Conservation (phyloP, 2,797 vertebrate species). For the Peromyscus aztecus region DNA sequence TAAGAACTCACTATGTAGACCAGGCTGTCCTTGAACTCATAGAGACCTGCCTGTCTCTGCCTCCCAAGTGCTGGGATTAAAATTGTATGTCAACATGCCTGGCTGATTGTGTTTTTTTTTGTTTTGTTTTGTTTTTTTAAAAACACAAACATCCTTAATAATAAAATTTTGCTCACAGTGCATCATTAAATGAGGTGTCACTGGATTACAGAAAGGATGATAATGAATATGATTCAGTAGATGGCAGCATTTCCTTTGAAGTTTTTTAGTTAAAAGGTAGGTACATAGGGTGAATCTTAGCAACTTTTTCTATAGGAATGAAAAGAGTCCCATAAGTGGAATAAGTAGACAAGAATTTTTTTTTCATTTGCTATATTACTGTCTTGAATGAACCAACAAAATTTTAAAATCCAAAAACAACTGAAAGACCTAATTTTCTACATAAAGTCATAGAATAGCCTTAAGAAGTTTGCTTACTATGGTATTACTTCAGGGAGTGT, state of each 20-base stretch:
- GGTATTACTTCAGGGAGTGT: not conserved
- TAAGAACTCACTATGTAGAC: not conserved
- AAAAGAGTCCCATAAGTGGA: constrained; percentile 11
- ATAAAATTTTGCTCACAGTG: constrained; percentile 34
- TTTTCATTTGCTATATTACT: constrained; percentile 41
- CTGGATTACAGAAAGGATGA: not conserved
- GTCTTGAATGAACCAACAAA: constrained; percentile 53
- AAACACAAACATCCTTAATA: constrained; percentile 47
- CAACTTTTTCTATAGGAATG: constrained; percentile 42
- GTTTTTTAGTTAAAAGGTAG: constrained; percentile 67
- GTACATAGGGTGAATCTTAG: constrained; percentile 13
- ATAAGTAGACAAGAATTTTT: constrained; percentile 49
- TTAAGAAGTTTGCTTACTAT: constrained; percentile 30
- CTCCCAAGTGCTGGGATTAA: not conserved
- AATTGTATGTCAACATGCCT: not conserved
- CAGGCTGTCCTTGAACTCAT: not conserved
- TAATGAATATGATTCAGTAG: constrained; percentile 76
- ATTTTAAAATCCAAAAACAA: constrained; percentile 46
- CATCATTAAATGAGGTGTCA: constrained; percentile 39
- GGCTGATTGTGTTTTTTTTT: not conserved
- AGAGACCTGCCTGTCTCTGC: not conserved
- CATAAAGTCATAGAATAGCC: constrained; percentile 33
- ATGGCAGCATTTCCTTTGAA: constrained; percentile 80
- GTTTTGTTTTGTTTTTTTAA: constrained; percentile 33
- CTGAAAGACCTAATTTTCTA: constrained; percentile 37